Percentiles rank a stretch among this genome's conserved stretches.
phyloP scores from a whole-genome alignment of 1,140 invertebrate genomes.

The Maconellicoccus hirsutus region DNA sequence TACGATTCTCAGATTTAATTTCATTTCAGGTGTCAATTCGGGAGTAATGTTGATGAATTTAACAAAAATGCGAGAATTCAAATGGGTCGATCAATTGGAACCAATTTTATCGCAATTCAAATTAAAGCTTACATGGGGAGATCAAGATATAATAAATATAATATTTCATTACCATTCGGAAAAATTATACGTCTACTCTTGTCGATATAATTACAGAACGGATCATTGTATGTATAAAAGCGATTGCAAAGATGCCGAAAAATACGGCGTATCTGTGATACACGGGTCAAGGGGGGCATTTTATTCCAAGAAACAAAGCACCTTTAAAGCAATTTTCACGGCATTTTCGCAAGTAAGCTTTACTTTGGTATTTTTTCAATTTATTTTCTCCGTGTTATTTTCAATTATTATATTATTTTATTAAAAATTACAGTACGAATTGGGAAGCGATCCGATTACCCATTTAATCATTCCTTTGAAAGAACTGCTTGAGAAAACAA shows the following conservation, averaged over 20 bases:
- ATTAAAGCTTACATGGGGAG: slow-evolving; percentile 86
- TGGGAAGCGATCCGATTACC: neutral
- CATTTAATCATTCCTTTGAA: neutral
- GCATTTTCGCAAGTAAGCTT: slow-evolving; percentile 54
- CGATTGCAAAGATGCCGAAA: slow-evolving; percentile 62
- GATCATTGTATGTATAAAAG: slow-evolving; percentile 92
- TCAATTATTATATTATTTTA: neutral
- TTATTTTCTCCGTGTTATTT: neutral
- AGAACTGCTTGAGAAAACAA: neutral
- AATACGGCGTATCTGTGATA: slow-evolving; percentile 64
- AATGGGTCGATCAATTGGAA: slow-evolving; percentile 71
- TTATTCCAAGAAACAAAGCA: slow-evolving; percentile 72
- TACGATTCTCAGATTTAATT: too few relatives aligned
- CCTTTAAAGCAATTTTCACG: slow-evolving; percentile 64
- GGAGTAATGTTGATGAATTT: slow-evolving; percentile 97
- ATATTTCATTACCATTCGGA: slow-evolving; percentile 86
- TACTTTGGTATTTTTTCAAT: slow-evolving; percentile 33
- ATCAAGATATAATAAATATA: slow-evolving; percentile 95
- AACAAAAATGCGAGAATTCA: slow-evolving; percentile 73
- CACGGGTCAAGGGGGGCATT: slow-evolving; percentile 81
- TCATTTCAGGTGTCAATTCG: slow-evolving; percentile 70
- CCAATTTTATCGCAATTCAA: slow-evolving; percentile 77
- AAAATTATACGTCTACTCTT: slow-evolving; percentile 67
- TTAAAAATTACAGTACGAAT: slow-evolving; percentile 1
- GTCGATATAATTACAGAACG: slow-evolving; percentile 81